A percentile compares a stretch with the other conserved stretches of the same genome.
These are phyloP conservation scores for Polia nebulosa DNA, from an alignment of 2,888 invertebrate species.

Conservation along the genomic window DNA sequence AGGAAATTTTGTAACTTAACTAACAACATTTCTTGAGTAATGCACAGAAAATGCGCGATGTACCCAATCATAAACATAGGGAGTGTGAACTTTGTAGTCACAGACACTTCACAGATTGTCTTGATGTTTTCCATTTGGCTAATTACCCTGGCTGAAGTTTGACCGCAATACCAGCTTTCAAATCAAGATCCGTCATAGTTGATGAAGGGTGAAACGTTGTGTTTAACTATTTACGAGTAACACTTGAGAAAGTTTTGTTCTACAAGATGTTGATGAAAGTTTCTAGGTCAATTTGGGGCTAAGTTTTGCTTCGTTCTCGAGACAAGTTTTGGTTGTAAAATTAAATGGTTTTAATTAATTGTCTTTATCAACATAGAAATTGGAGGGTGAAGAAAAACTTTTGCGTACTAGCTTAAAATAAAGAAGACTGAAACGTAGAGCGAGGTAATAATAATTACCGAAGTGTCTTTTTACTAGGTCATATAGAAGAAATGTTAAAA, in stretches of 20 bases:
- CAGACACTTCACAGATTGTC: conserved; percentile 47
- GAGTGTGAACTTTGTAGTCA: conserved; percentile 25
- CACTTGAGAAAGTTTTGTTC: conserved; percentile 35
- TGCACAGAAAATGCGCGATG: conserved; percentile 11
- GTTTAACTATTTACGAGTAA: conserved; percentile 55
- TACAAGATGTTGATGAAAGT: conserved; percentile 38
- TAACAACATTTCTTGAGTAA: background rate
- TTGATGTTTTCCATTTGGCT: conserved; percentile 63
- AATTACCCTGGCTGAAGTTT: conserved; percentile 60
- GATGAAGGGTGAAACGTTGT: conserved; percentile 27
- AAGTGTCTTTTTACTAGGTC: no score
- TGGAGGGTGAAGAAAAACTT: background rate
- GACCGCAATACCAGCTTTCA: conserved; percentile 52
- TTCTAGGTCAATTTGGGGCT: conserved; percentile 38
- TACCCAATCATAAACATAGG: conserved; percentile 16
- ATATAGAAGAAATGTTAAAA: no score
- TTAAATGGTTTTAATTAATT: conserved; percentile 4
- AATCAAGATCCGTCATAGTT: conserved; percentile 54
- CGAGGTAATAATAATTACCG: no score
- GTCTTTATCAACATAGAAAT: background rate
- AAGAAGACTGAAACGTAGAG: background rate
- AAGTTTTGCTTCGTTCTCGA: conserved; percentile 1
- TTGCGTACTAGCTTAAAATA: background rate
- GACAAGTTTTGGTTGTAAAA: conserved; percentile 5
- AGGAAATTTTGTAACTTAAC: background rate